Base-by-base conservation (phyloP, 2,113 vertebrate genomes). In the Chaetops frenatus region DNA sequence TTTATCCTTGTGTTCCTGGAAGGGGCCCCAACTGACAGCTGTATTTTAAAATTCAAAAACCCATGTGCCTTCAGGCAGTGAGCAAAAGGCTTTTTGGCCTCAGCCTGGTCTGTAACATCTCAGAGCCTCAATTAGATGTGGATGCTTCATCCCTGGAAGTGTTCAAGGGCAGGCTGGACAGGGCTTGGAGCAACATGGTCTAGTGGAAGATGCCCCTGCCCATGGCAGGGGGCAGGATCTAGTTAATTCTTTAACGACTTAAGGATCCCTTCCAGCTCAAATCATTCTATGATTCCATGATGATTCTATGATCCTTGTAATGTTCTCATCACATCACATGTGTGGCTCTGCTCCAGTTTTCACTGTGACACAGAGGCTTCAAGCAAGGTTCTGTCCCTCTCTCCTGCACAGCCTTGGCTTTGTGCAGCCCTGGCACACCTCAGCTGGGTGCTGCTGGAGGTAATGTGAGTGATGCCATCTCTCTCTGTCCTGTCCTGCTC, bases 391-490 rank as follows among this genome's bases (percentile, higher is more conserved):
- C 79, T 72, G 24, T 65, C 40, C 62, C 42, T 36, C 10, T 45
- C 38, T 62, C 51, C 70, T 53, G 50, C 33, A 10, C 57, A 65
- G 31, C 29, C 94, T 35, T 42, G 28, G 28, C 40, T 69, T 64
- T 1, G 1, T 50, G 36, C 42, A 25, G 35, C 22, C 7, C 19
- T 24, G 10, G n/a, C 66, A 65, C 9, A 1, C 17, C 3, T 53
- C 36, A 58, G 17, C 15, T 6, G 23, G n/a, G 25, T 20, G 9
- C 31, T 54, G 77, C 51, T 76, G 71, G 44, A 60, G 53, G 12
- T 8, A 12, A 29, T 1, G 35, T 0, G 3, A 64, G 70, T 36
- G 67, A 13, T 86, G 38, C 56, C 45, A 27, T 23, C 0, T 0
- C 29, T 54, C 61, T 4, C 0, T 7, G 38, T 56, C 71, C 47